Evolutionary conservation across 2,888 invertebrate genomes (phyloP), one percentile per base, ranked within the genome.

Genomic region (Caenorhabditis virilis): DNA sequence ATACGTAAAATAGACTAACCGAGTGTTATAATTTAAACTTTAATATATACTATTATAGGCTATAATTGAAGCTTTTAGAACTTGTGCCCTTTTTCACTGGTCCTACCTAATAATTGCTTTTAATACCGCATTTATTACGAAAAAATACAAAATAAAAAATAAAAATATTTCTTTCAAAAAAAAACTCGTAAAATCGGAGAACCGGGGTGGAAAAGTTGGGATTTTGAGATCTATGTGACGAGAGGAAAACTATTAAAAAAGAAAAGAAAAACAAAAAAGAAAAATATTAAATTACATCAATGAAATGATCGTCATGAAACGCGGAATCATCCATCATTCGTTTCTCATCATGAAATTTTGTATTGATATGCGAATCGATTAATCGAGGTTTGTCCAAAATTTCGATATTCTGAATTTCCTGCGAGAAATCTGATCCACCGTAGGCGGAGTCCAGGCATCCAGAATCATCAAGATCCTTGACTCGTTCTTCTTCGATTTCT

Each of bases 381-480:
- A 57, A 16, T 27, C 62, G 62, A 22, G 52, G 56, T 45, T 62
- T 62, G 27, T 62, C 62, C 11, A 62, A 30, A 16, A 62, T 43
- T 54, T 60, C 13, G 30, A 30, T 9, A 30, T 9, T 9, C 6
- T 30, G 30, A 13, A 9, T 30, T 30, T 30, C 6, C 13, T 30
- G 6, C 7, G 63, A 57, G 26, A 63, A 63, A 22, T 63, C 57
- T 1, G 57, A 57, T 23, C 63, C 63, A 46, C 63, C 57, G n/a
- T 57, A 58, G 7, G 63, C 63, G 3, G 63, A 63, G 23, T 63
- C 63, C 27, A 63, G 30, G 20, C 46, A 53, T 18, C 53, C 57
- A 5, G 63, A 63, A 35, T 63, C 57, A 25, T 50, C 42, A 15
- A 26, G 25, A 45, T 53, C 57, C 25, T 53, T 62, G 22, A 9